Base-by-base conservation (phyloP, 2,888 invertebrate species). In the Anthrax anthrax region DNA sequence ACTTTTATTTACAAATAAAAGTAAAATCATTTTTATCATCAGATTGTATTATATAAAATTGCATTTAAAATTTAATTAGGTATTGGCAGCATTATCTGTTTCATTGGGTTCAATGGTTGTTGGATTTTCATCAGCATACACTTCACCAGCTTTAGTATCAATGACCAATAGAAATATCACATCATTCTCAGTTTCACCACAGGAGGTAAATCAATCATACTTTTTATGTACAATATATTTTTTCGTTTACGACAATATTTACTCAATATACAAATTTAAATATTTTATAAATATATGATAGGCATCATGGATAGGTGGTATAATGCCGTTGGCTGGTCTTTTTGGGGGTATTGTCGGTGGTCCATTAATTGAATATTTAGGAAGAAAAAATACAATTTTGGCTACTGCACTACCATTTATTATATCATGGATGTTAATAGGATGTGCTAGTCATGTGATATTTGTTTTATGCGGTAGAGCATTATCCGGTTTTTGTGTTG, bases 101-200 rank as follows among this genome's bases (percentile, higher is more conserved):
- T 89, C 90, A 2, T 70, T 90, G 68, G 88, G 90, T 39, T 90
- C 91, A 4, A 72, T 91, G 70, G 82, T 87, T 29, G 85, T 91
- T 47, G 92, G 92, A 3, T 88, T 84, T 62, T 75, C 84, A 18
- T 82, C 86, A 16, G 87, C 84, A 18, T 92, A 88, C 61, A 87
- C 91, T 2, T 86, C 91, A 2, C 88, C 91, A 36, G 89, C 89
- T 17, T 69, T 85, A 36, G 75, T 73, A 14, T 83, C 81, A 23
- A 81, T 92, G 79, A 68, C 68, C 43, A 55, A 69, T 55, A 55
- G 49, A 38, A 67, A 61, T 51, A 71, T 74, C 48, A 70, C 67
- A 47, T 23, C 23, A 8, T 23, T 23, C 8, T 8, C 5, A 6
- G 23, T 23, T 23, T 74, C 73, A 34, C 60, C 67, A 39, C 73